phyloP scores from a whole-genome alignment of 2,797 vertebrate species.

The Eospalax fontanierii region DNA sequence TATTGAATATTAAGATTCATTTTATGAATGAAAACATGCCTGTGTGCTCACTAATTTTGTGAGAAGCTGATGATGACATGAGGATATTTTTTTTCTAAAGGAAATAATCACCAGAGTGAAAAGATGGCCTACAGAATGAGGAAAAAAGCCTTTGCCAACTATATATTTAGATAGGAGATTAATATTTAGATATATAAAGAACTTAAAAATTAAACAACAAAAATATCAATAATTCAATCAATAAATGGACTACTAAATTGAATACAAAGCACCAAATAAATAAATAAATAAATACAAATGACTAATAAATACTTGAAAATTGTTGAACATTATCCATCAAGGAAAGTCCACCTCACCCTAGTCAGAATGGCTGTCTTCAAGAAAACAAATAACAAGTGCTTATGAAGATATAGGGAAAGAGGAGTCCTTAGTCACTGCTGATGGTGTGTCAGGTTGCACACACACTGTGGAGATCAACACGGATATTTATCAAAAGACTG shows the following conservation, averaged over 20 bases:
- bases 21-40: not conserved
- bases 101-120: not conserved
- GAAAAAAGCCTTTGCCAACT: too few relatives aligned
- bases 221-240: not conserved
- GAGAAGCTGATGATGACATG: not conserved
- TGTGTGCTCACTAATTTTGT: not conserved
- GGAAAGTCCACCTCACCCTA: not conserved
- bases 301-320: not conserved
- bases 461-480: not conserved
- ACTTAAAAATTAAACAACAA: not conserved
- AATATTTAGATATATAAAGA: not conserved
- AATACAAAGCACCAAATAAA: too few relatives aligned
- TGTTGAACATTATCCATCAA: not conserved
- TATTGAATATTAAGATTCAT: constrained; percentile 7
- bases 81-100: constrained; percentile 2
- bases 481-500: not conserved
- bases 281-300: not conserved
- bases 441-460: not conserved
- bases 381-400: not conserved
- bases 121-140: not conserved
- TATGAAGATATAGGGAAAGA: not conserved
- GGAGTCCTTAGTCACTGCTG: not conserved
- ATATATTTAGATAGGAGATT: too few relatives aligned
- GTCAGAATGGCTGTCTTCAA: not conserved
- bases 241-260: not conserved